phyloP scores from a whole-genome alignment of 2,888 invertebrate species.

The Stratiomys singularior region DNA sequence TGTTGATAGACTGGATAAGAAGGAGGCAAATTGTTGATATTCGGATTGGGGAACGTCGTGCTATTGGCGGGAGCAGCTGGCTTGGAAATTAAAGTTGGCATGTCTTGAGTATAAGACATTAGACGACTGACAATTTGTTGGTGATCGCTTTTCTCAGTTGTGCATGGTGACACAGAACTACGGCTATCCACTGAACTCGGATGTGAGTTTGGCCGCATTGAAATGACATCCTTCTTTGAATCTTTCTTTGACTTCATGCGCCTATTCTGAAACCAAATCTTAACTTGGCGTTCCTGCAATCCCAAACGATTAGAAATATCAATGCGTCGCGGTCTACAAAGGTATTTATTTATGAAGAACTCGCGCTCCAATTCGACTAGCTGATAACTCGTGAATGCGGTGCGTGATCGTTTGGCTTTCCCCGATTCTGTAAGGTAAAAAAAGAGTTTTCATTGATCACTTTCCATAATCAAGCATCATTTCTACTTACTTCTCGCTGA shows the following conservation, averaged over 20 bases:
- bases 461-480: not conserved
- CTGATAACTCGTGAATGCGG: constrained; percentile 95
- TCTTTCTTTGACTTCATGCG: constrained; percentile 85
- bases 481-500: constrained; percentile 5
- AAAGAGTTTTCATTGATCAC: not conserved
- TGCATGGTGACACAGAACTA: constrained; percentile 38
- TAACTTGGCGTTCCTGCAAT: constrained; percentile 87
- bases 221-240: constrained; percentile 53
- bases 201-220: constrained; percentile 35
- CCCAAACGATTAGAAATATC: constrained; percentile 94
- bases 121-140: constrained; percentile 52
- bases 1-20: constrained; percentile 8
- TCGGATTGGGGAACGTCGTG: not conserved
- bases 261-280: constrained; percentile 87
- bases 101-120: constrained; percentile 51
- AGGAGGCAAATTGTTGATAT: not conserved
- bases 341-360: constrained; percentile 94
- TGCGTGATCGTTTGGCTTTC: constrained; percentile 81
- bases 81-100: not conserved
- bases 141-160: constrained; percentile 39
- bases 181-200: constrained; percentile 36
- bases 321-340: constrained; percentile 91
- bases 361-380: constrained; percentile 95
- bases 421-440: constrained; percentile 47
- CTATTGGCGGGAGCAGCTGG: not conserved